These are phyloP conservation scores for Sylvia atricapilla DNA, from an alignment of 2,113 vertebrate species.

Conservation along the genomic window DNA sequence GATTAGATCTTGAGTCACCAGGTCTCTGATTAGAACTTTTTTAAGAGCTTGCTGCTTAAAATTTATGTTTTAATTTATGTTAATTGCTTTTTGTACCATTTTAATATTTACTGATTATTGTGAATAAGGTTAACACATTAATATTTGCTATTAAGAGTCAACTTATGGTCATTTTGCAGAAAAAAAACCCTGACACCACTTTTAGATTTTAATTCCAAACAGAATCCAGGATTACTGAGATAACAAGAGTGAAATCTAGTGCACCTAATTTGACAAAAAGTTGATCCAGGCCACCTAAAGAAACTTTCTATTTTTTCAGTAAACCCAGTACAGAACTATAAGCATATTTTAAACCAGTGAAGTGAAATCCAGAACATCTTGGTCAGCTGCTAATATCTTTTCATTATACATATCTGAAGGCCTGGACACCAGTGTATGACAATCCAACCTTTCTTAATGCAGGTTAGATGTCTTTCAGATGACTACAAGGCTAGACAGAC, in stretches of 20 bases:
- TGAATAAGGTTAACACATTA: neutral
- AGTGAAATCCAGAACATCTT: neutral
- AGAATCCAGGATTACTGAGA: neutral
- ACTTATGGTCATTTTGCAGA: neutral
- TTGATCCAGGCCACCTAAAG: neutral
- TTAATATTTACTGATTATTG: neutral
- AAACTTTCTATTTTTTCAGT: neutral
- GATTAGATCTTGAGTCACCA: conserved; percentile 7
- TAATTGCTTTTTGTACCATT: neutral
- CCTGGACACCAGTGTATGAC: neutral
- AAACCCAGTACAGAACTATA: neutral
- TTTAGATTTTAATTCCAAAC: neutral
- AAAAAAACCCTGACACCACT: neutral
- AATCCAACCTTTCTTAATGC: neutral
- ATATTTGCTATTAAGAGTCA: neutral
- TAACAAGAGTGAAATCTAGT: neutral
- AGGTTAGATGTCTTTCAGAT: neutral
- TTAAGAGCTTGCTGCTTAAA: neutral
- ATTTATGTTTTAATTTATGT: conserved; percentile 21
- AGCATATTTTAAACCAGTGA: neutral
- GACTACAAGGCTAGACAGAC: neutral
- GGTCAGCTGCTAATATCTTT: neutral
- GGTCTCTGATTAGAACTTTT: neutral
- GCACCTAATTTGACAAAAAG: neutral
- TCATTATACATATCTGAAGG: neutral